Evolutionary conservation across 2,888 invertebrate species (phyloP), one percentile per base, ranked within the genome.

Genomic region (Meiosimyza decipiens): DNA sequence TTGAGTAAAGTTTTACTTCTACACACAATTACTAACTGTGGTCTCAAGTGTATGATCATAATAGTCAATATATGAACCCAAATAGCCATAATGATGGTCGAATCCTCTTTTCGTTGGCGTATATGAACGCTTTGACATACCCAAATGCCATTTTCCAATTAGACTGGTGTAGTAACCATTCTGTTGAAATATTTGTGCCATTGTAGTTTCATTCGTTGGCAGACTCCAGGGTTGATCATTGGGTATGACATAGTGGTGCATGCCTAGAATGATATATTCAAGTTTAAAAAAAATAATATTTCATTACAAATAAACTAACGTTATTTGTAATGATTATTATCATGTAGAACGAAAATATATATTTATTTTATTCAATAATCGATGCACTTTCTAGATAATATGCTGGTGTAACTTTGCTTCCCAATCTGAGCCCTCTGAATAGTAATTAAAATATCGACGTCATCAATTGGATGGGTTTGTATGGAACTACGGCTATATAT

Each of bases 81-180:
- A 92, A 82, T 95, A 96, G 1, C 97, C 97, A 82, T 91, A 93
- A 84, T 95, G 95, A 1, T 91, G 89, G 79, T 94, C 92, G 80
- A 94, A 97, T 6, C 95, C 95, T 63, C 95, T 89, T 76, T 87
- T 87, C 0, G 90, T 90, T 1, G 95, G 95, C 12, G 93, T 91
- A 81, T 88, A 88, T 0, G 76, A 77, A 15, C 80, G 80, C 68
- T 90, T 89, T 77, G 91, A 92, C 89, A 92, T 95, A 6, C 97
- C 97, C 74, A 96, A 90, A 85, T 94, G 93, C 97, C 97, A 97
- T 89, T 97, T 97, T 28, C 97, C 97, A 11, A 97, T 90, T 7
- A 95, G 89, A 83, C 94, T 92, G 0, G 95, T 95, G 47, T 87
- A 86, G 85, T 97, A 97, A 0, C 94, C 95, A 76, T 94, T 88